These are phyloP conservation scores for Stichodactyla helianthus DNA, from an alignment of 64 coral and sea anemone genomes.

Conservation along the genomic window DNA sequence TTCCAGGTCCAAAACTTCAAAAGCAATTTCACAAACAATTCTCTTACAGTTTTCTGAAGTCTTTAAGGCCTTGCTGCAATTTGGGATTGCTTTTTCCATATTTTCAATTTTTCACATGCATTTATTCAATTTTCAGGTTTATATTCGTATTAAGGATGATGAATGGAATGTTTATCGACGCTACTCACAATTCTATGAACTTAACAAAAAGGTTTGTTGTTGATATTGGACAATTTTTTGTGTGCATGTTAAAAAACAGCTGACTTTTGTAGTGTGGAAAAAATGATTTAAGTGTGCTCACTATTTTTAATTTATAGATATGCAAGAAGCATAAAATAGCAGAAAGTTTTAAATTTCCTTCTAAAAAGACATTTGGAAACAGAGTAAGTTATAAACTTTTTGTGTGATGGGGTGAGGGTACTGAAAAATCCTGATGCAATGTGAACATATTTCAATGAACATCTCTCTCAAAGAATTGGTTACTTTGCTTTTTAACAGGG, in stretches of 20 bases:
- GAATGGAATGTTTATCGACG: constrained; percentile 99
- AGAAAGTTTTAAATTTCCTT: constrained; percentile 78
- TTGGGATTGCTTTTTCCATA: too few species aligned
- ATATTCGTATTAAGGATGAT: constrained; percentile 95
- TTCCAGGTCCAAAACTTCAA: too few species aligned
- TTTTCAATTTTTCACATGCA: too few species aligned
- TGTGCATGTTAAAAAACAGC: not conserved
- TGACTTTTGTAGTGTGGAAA: not conserved
- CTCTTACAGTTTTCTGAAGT: too few species aligned
- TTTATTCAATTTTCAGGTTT: constrained; percentile 53
- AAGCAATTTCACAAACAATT: too few species aligned
- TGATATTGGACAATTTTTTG: not conserved
- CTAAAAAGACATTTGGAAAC: constrained; percentile 89
- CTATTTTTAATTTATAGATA: constrained; percentile 50
- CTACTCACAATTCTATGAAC: constrained; percentile 96
- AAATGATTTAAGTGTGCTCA: not conserved
- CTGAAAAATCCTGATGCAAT: too few species aligned
- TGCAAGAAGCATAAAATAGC: constrained; percentile 54
- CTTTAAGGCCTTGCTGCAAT: too few species aligned
- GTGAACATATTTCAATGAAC: not conserved
- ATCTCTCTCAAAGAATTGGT: not conserved
- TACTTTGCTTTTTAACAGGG: constrained; percentile 45
- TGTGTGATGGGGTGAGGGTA: not conserved
- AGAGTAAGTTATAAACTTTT: constrained; percentile 18
- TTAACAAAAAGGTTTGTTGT: constrained; percentile 77